Evolutionary conservation across 2,888 invertebrate genomes (phyloP).

Genomic region (Stenchaetothrips biformis): DNA sequence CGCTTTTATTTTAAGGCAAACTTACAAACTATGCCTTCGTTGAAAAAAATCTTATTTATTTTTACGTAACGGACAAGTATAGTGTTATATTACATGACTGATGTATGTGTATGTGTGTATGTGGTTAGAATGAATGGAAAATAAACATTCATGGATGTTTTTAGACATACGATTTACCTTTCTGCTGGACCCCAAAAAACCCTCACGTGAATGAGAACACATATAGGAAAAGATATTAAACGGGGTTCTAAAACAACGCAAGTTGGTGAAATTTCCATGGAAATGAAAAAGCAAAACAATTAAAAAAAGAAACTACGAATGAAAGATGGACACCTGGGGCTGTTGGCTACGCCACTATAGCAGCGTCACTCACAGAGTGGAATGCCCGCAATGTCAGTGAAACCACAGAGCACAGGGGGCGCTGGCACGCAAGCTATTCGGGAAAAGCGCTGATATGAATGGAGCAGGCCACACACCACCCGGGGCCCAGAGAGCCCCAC

Average conservation of each 20-base stretch:
- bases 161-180: background rate
- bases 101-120: background rate
- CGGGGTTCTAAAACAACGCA: background rate
- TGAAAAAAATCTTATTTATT: conserved; percentile 17
- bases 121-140: conserved; percentile 8
- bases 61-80: conserved; percentile 23
- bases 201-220: no score
- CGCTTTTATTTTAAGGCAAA: conserved; percentile 5
- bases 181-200: no score
- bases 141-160: conserved; percentile 13
- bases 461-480: background rate
- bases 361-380: no score
- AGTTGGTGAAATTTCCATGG: no score
- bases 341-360: no score
- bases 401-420: no score
- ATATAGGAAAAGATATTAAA: background rate
- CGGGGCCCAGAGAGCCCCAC: background rate
- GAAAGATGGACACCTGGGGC: no score
- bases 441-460: background rate
- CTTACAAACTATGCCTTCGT: background rate
- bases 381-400: no score
- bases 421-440: background rate
- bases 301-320: no score
- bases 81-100: conserved; percentile 5
- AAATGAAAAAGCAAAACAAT: no score